Evolutionary conservation across 2,113 vertebrate species (phyloP).

Genomic region (Lichenostomus cassidix): DNA sequence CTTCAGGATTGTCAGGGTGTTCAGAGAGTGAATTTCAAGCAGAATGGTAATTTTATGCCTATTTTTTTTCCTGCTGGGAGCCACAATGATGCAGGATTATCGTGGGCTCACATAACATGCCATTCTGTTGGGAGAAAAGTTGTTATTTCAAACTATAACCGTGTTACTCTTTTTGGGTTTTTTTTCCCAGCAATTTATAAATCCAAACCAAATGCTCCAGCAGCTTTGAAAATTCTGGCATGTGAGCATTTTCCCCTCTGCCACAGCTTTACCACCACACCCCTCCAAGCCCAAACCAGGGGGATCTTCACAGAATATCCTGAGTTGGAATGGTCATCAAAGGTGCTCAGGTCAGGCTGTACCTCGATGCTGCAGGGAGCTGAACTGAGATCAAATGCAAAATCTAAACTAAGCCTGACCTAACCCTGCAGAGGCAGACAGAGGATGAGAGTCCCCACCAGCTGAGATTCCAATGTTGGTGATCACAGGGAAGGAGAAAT

Average conservation of each 20-base stretch:
- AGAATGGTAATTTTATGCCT: not conserved
- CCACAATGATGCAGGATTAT: not conserved
- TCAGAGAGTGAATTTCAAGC: not conserved
- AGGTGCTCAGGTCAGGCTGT: not conserved
- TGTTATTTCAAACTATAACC: not conserved
- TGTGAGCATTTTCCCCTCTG: accelerated
- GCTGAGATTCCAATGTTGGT: accelerated
- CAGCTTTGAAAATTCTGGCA: not conserved
- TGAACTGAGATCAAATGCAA: not conserved
- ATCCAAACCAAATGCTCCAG: not conserved
- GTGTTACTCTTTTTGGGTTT: not conserved
- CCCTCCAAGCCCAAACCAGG: not conserved
- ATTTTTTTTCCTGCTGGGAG: not conserved
- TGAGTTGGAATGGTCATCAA: not conserved
- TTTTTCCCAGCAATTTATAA: not conserved
- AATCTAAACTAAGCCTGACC: not conserved
- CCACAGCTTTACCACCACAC: not conserved
- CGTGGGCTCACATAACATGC: not conserved
- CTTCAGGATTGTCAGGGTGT: not conserved
- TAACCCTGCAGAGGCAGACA: not conserved
- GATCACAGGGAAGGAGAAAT: not conserved
- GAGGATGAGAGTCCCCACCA: not conserved
- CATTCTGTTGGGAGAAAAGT: not conserved
- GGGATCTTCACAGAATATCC: not conserved
- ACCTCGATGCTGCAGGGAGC: not conserved